Evolutionary conservation across 2,113 vertebrate genomes (phyloP).

Genomic region (Acrocephalus arundinaceus): DNA sequence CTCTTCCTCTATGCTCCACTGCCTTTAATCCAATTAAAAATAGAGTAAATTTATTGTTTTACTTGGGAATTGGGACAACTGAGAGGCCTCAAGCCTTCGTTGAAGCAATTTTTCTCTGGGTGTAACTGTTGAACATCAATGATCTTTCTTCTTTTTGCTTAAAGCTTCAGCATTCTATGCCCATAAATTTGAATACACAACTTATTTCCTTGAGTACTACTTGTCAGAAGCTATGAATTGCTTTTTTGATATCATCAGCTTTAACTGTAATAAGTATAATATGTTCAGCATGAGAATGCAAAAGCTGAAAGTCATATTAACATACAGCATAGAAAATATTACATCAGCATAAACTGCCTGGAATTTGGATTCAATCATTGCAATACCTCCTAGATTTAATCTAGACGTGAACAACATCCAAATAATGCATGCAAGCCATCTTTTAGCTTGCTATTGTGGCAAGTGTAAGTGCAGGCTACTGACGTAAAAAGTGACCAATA

Average conservation of each 20-base stretch:
- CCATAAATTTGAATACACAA: neutral
- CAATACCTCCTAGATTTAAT: neutral
- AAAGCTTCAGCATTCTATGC: neutral
- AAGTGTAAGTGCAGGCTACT: neutral
- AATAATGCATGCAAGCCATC: neutral
- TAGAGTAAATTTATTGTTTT: neutral
- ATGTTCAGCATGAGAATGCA: neutral
- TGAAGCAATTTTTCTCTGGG: neutral
- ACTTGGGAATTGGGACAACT: neutral
- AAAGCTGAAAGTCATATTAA: neutral
- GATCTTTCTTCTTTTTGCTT: neutral
- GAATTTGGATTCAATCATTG: neutral
- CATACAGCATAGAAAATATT: neutral
- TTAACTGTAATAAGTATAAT: neutral
- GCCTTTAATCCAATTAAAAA: neutral
- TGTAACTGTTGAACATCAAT: neutral
- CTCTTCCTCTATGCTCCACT: neutral
- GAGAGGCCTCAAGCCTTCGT: neutral
- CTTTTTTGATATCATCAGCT: neutral
- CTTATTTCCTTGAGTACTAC: neutral
- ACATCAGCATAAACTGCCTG: neutral
- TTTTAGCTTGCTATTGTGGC: neutral
- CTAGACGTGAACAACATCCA: neutral
- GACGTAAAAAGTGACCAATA: neutral
- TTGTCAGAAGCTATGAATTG: conserved; percentile 2